Conservation (phyloP, 2,888 invertebrate species). For the Nemotelus nigrinus region DNA sequence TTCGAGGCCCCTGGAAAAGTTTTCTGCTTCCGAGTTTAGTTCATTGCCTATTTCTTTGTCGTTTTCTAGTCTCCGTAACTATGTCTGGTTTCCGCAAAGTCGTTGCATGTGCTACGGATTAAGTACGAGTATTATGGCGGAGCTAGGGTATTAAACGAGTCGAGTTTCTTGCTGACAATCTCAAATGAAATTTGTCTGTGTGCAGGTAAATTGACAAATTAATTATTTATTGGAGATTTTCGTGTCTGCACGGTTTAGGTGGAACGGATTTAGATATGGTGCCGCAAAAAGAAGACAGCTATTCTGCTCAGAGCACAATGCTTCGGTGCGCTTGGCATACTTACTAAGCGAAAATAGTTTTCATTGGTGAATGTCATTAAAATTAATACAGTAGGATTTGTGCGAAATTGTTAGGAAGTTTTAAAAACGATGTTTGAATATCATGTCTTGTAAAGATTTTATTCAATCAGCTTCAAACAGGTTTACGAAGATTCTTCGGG, state of each 20-base stretch:
- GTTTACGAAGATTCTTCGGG: no score
- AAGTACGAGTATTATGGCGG: background rate
- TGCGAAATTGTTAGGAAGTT: no score
- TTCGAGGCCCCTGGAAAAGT: constrained; percentile 27
- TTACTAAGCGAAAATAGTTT: no score
- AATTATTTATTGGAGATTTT: constrained; percentile 22
- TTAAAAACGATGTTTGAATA: no score
- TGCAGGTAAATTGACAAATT: constrained; percentile 33
- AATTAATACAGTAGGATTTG: no score
- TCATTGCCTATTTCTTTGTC: background rate
- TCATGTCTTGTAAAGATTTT: no score
- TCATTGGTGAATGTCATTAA: no score
- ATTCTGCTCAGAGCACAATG: no score
- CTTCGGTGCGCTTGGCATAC: no score
- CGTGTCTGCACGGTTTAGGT: background rate
- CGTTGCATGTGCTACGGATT: background rate
- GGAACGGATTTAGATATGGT: no score
- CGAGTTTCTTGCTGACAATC: background rate
- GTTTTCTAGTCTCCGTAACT: background rate
- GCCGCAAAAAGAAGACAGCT: no score
- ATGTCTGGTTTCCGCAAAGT: background rate
- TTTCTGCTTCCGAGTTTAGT: background rate
- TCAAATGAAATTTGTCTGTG: constrained; percentile 19
- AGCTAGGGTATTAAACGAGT: background rate
- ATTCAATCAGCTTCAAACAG: no score